Evolutionary conservation across 1,140 invertebrate genomes (phyloP).

Genomic region (Tribolium castaneum): DNA sequence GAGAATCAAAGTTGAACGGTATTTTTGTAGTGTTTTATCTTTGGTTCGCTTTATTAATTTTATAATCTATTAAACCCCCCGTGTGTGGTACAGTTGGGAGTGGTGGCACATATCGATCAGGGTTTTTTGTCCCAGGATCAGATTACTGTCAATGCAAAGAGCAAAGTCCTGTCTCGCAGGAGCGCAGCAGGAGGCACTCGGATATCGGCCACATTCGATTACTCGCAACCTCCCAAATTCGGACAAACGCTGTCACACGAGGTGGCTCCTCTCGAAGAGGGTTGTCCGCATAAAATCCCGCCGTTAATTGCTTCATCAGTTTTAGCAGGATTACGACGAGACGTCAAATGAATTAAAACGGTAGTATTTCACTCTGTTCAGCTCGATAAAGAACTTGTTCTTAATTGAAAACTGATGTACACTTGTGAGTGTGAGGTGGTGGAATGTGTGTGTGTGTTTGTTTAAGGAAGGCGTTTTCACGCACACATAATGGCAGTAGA

Average conservation of each 20-base stretch:
- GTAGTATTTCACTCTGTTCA: neutral
- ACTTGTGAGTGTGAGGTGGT: neutral
- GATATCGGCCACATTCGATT: slow-evolving; percentile 48
- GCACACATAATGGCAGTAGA: neutral
- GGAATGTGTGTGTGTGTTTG: slow-evolving; percentile 9
- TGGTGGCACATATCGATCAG: slow-evolving; percentile 38
- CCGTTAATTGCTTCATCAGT: slow-evolving; percentile 9
- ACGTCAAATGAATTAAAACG: slow-evolving; percentile 6
- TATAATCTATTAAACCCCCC: neutral
- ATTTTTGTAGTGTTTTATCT: neutral
- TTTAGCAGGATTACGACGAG: slow-evolving; percentile 5
- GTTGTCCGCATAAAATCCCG: slow-evolving; percentile 4
- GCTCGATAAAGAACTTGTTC: neutral
- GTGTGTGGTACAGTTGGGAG: slow-evolving; percentile 15
- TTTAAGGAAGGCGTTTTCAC: slow-evolving; percentile 22
- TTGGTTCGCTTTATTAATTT: neutral
- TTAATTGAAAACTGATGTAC: slow-evolving; percentile 24
- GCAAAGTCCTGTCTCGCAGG: slow-evolving; percentile 51
- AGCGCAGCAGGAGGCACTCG: slow-evolving; percentile 22
- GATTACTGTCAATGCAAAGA: slow-evolving; percentile 53
- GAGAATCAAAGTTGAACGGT: too few relatives aligned
- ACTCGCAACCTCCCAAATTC: slow-evolving; percentile 22
- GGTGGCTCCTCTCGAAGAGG: slow-evolving; percentile 1
- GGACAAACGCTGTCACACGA: neutral
- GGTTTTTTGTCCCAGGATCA: slow-evolving; percentile 41